phyloP scores from a whole-genome alignment of 2,113 vertebrate genomes.

The Heteronetta atricapilla region DNA sequence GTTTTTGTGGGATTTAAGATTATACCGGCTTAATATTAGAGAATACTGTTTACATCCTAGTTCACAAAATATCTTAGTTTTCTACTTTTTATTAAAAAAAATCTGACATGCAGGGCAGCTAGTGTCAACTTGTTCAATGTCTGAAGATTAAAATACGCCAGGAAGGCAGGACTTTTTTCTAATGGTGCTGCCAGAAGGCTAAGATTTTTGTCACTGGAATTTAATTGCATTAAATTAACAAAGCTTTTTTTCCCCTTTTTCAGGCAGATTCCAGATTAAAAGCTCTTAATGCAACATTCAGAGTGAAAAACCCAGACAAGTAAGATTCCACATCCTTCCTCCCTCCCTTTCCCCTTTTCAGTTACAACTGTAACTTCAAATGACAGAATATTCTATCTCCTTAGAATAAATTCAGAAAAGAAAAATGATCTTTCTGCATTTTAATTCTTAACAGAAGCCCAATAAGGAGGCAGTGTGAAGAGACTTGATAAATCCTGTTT shows the following conservation, averaged over 20 bases:
- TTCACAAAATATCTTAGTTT: neutral
- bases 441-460: neutral
- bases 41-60: neutral
- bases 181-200: slow-evolving; percentile 62
- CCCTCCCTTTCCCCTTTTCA: slow-evolving; percentile 17
- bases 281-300: slow-evolving; percentile 95
- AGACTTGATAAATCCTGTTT: slow-evolving; percentile 3
- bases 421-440: slow-evolving; percentile 36
- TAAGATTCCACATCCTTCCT: slow-evolving; percentile 77
- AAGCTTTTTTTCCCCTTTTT: slow-evolving; percentile 69
- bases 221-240: slow-evolving; percentile 77
- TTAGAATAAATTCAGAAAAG: slow-evolving; percentile 69
- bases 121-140: neutral
- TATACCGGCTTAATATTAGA: slow-evolving; percentile 13
- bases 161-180: slow-evolving; percentile 10
- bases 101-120: neutral
- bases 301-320: slow-evolving; percentile 97
- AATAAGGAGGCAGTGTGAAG: slow-evolving; percentile 5
- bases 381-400: slow-evolving; percentile 45
- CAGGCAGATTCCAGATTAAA: slow-evolving; percentile 96
- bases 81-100: neutral
- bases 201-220: slow-evolving; percentile 68
- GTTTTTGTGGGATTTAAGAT: slow-evolving; percentile 24
- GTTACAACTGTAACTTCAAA: slow-evolving; percentile 4
- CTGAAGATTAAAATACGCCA: neutral